Conservation (phyloP, 1,140 invertebrate species). For the Spodoptera litura region DNA sequence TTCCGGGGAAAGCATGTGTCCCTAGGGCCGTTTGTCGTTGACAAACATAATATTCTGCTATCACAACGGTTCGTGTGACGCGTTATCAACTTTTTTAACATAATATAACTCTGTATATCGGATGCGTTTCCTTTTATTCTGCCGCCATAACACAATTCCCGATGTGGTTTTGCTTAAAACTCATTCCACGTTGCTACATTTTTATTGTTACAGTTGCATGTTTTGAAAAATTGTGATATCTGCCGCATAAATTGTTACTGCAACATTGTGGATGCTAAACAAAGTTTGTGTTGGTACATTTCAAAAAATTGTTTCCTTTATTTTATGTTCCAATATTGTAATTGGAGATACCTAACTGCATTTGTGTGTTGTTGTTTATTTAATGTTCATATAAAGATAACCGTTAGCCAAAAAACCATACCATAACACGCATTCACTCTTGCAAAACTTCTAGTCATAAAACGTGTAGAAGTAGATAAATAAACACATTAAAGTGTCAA, state of each 20-base stretch:
- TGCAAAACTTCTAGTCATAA: too few relatives aligned
- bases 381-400: too few relatives aligned
- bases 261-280: background rate
- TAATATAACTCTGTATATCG: conserved; percentile 19
- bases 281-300: background rate
- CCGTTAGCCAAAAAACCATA: too few relatives aligned
- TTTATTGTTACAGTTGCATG: background rate
- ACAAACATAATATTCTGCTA: conserved; percentile 28
- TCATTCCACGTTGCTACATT: conserved; percentile 28
- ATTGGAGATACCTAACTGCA: too few relatives aligned
- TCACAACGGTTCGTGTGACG: conserved; percentile 26
- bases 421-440: too few relatives aligned
- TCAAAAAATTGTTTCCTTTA: too few relatives aligned
- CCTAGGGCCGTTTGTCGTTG: background rate
- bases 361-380: too few relatives aligned
- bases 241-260: background rate
- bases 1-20: conserved; percentile 37
- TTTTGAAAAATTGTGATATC: conserved; percentile 40
- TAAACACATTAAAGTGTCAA: too few relatives aligned
- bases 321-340: too few relatives aligned
- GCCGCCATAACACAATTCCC: conserved; percentile 27
- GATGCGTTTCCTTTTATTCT: conserved; percentile 36
- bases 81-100: conserved; percentile 42
- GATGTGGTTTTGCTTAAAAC: conserved; percentile 6
- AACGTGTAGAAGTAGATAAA: too few relatives aligned